Percentiles rank a stretch among this genome's conserved stretches.
phyloP scores from a whole-genome alignment of 1,140 invertebrate genomes.

The Neomicropteryx cornuta region DNA sequence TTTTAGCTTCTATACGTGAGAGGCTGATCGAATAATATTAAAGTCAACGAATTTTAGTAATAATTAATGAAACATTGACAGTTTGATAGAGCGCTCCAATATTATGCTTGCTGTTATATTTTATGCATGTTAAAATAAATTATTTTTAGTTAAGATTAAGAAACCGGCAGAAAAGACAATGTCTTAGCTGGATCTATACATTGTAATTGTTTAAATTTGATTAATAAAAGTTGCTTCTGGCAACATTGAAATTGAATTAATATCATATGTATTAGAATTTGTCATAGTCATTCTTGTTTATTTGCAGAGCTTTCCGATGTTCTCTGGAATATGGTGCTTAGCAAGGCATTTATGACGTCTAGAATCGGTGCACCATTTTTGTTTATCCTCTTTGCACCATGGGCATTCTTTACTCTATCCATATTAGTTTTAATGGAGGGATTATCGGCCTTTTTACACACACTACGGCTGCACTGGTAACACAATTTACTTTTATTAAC shows the following conservation, averaged over 20 bases:
- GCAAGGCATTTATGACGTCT: constrained; percentile 43
- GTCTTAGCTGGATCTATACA: background rate
- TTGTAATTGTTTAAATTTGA: too few relatives aligned
- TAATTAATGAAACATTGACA: too few relatives aligned
- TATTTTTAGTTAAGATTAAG: background rate
- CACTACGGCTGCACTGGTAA: constrained; percentile 79
- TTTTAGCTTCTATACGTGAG: too few relatives aligned
- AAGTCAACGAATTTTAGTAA: too few relatives aligned
- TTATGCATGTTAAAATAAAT: background rate
- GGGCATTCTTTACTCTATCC: constrained; percentile 73
- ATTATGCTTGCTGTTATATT: too few relatives aligned
- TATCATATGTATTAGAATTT: background rate
- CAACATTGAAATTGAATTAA: background rate
- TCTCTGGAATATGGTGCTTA: constrained; percentile 80
- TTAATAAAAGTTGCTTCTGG: too few relatives aligned
- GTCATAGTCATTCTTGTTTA: constrained; percentile 9
- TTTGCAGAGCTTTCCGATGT: constrained; percentile 82
- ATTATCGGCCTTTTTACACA: constrained; percentile 86
- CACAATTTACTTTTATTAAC: constrained; percentile 3
- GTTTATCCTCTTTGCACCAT: constrained; percentile 66
- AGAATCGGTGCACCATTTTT: constrained; percentile 48
- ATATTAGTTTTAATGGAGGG: constrained; percentile 94
- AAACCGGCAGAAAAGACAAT: background rate
- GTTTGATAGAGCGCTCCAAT: too few relatives aligned
- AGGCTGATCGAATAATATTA: too few relatives aligned